Base-by-base conservation (phyloP, 2,797 vertebrate species). In the Neomorphus geoffroyi region DNA sequence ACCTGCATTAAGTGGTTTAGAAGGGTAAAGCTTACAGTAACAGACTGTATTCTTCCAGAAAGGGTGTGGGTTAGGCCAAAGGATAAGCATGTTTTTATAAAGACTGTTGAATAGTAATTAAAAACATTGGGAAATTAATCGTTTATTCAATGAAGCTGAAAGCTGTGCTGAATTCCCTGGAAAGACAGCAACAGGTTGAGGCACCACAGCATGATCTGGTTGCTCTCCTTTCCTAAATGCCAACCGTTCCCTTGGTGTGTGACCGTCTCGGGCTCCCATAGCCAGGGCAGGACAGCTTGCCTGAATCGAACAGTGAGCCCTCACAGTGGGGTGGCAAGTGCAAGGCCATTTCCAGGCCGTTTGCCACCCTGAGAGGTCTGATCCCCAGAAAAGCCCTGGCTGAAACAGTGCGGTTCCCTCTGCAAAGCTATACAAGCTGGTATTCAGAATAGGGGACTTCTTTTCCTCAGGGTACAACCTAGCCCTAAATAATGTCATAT, bases 51-150 rank as follows among this genome's bases (percentile, higher is more conserved):
- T 89, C 39, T 75, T 69, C 64, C 39, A 74, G 61, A 79, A 88
- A 39, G 35, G 5, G 16, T 37, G 60, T 85, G 27, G 0, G 80
- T 92, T 65, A 62, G n/a, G 46, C 41, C 50, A 65, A 87, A 95
- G 21, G 24, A 77, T 61, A 90, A 88, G 22, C 33, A 50, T 46
- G 51, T 45, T 69, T 16, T 78, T 83, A 58, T 69, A 71, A 71
- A 88, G 57, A 57, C 64, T 93, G 80, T 32, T 91, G n/a, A 80
- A 75, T 12, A 62, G 41, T 84, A 27, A 77, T 91, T 71, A 51
- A 77, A 75, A 86, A 35, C n/a, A 69, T 57, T 3, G 5, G 72
- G 46, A 87, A 92, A 79, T 69, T 46, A 75, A 37, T 67, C 66
- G 37, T 77, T 80, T 91, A 66, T 93, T 71, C 43, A 33, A 6